Evolutionary conservation across 2,113 vertebrate genomes (phyloP).

Genomic region (Mellivora capensis): DNA sequence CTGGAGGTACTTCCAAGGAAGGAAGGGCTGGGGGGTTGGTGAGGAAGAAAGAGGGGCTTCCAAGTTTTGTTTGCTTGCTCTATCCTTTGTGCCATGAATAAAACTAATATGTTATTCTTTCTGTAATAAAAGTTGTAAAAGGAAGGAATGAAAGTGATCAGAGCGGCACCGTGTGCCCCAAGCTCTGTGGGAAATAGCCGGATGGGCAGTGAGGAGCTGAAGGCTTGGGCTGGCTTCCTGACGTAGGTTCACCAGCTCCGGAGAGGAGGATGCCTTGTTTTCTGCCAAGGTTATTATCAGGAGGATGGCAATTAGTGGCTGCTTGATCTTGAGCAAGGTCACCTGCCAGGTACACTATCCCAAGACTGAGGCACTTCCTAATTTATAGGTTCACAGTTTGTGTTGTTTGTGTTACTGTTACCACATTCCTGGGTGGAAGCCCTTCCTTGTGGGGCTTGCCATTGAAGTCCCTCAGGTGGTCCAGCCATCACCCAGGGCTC

Average conservation of each 20-base stretch:
- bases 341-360: background rate
- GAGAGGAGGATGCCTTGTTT: background rate
- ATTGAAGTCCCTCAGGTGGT: background rate
- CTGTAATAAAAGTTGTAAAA: background rate
- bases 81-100: background rate
- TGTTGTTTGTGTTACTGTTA: background rate
- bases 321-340: background rate
- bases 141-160: background rate
- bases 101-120: background rate
- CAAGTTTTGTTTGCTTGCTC: background rate
- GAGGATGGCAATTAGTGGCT: background rate
- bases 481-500: background rate
- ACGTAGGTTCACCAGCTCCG: background rate
- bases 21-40: background rate
- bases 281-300: background rate
- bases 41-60: background rate
- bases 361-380: background rate
- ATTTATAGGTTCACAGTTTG: background rate
- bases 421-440: background rate
- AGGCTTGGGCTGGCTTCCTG: background rate
- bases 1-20: background rate
- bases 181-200: too few relatives aligned
- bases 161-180: rapidly evolving
- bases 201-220: background rate
- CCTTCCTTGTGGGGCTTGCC: background rate